Evolutionary conservation across 37 sponge, comb jelly and placozoan genomes (phyloP), one percentile per base, ranked within the genome.

Genomic region (Petrosia ficiformis): DNA sequence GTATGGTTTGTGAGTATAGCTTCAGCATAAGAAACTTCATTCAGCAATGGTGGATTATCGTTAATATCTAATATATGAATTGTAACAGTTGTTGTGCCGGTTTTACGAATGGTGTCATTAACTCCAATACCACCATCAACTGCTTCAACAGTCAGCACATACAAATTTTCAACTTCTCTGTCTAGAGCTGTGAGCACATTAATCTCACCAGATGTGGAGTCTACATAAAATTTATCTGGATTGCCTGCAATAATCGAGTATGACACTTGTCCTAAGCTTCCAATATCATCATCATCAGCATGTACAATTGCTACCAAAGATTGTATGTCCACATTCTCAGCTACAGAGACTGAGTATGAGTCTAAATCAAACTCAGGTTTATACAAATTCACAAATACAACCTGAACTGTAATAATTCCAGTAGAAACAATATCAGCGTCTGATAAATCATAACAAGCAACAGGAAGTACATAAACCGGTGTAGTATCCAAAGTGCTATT

Each of bases 221-320:
- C 74, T 3, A 92, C 78, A 56, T 73, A 86, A 36, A 87, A 92
- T 41, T 86, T 72, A 48, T 78, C 77, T 42, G 65, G 65, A 68
- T 92, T 82, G 16, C 87, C 92, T 39, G 38, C 76, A 22, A 39
- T 5, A 10, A 92, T 87, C 28, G 72, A 26, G 40, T 92, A 92
- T 8, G 67, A 37, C n/a, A 92, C 14, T 36, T 87, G 69, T 39
- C 86, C 87, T 71, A 76, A 84, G 63, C 80, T 84, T 1, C 89
- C 89, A 3, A 87, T 70, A 65, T 92, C 93, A n/a, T 40, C 41
- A 33, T 92, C 93, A 5, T 65, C 77, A 19, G 93, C 93, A 28
- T 21, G 25, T 0, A 92, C 89, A 38, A 65, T n/a, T 2, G 52
- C 59, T 24, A 84, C 72, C 4, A n/a, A 21, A 37, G 78, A 41